Conservation (phyloP, 2,113 vertebrate genomes). For the Fulica atra region DNA sequence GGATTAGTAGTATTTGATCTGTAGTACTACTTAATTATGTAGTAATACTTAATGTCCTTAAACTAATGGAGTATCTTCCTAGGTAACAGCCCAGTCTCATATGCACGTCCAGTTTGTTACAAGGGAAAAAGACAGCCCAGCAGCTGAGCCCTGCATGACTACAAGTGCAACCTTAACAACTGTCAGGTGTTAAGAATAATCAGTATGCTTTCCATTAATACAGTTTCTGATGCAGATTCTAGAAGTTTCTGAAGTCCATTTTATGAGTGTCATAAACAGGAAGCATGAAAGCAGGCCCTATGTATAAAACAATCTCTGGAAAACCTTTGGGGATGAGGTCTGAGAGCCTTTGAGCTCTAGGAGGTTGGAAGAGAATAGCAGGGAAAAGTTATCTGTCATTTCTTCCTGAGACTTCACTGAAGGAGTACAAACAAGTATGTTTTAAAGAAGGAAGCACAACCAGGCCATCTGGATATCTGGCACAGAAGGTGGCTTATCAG, state of each 20-base stretch:
- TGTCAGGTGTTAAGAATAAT: background rate
- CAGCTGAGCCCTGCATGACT: background rate
- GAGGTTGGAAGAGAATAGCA: background rate
- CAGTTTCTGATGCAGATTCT: background rate
- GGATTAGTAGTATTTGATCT: background rate
- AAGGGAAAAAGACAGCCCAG: background rate
- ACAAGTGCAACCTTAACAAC: background rate
- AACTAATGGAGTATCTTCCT: background rate
- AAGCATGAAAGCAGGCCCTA: background rate
- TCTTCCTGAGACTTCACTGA: background rate
- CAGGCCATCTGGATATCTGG: background rate
- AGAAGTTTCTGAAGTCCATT: background rate
- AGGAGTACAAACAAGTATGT: background rate
- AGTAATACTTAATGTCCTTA: background rate
- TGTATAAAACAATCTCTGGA: background rate
- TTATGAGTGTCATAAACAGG: background rate
- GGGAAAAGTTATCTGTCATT: background rate
- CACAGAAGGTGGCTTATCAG: background rate
- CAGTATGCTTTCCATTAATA: background rate
- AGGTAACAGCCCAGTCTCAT: background rate
- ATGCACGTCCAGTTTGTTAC: background rate
- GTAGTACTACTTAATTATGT: background rate
- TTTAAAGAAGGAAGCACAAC: background rate
- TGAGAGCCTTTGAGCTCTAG: background rate
- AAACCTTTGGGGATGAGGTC: background rate